phyloP scores from a whole-genome alignment of 2,797 vertebrate species.

The Xyrichtys novacula region DNA sequence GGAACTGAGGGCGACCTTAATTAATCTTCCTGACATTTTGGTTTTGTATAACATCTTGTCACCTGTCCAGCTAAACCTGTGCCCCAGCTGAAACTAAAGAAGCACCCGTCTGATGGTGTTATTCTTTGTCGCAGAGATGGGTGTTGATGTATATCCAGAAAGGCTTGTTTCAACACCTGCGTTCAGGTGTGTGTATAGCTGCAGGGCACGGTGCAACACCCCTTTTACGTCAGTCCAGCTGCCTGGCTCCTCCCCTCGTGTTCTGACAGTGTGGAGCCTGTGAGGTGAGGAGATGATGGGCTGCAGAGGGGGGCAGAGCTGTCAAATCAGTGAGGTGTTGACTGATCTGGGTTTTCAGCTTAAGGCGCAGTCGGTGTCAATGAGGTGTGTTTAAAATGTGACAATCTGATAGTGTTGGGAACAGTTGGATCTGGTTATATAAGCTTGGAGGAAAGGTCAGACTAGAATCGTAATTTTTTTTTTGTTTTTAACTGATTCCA shows the following conservation, averaged over 20 bases:
- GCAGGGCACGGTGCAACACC: neutral
- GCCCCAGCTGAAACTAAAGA: neutral
- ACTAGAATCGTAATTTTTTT: too few species aligned
- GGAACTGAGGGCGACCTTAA: neutral
- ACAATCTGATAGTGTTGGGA: neutral
- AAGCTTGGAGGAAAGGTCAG: too few species aligned
- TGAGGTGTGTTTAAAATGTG: neutral
- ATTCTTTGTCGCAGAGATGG: conserved; percentile 1
- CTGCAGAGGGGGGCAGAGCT: neutral
- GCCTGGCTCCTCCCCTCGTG: neutral
- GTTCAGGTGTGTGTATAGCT: conserved; percentile 26
- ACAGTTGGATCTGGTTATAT: neutral
- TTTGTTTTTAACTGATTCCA: too few species aligned
- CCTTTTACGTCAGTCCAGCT: conserved; percentile 31
- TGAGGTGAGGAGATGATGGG: neutral
- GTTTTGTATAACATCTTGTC: neutral
- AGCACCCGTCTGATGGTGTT: neutral
- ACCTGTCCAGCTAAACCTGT: neutral
- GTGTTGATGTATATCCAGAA: conserved; percentile 9
- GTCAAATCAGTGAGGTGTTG: neutral
- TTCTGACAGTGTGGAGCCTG: neutral
- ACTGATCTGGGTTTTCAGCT: conserved; percentile 4
- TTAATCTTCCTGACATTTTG: neutral
- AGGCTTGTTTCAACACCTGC: conserved; percentile 31
- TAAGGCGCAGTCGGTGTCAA: neutral